A percentile compares a stretch with the other conserved stretches of the same genome.
These are phyloP conservation scores for Drosophila cognata DNA, from an alignment of 2,888 invertebrate genomes.

Conservation along the genomic window DNA sequence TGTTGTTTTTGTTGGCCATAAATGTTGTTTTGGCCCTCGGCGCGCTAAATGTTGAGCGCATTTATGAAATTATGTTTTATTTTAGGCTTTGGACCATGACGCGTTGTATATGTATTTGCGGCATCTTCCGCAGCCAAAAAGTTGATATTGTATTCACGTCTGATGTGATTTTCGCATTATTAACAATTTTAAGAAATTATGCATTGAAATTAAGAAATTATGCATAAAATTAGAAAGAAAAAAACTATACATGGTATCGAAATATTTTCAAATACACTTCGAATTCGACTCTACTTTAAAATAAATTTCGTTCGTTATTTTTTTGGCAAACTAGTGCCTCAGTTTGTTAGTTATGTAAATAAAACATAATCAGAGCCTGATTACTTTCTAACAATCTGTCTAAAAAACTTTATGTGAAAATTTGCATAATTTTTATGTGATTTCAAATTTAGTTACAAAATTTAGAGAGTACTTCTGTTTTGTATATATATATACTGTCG, in stretches of 20 bases:
- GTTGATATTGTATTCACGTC: neutral
- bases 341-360: neutral
- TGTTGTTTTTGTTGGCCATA: conserved; percentile 28
- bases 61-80: conserved; percentile 56
- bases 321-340: too few relatives aligned
- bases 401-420: neutral
- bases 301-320: neutral
- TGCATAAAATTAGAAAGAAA: neutral
- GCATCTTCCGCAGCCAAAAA: conserved; percentile 20
- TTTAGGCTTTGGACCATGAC: conserved; percentile 38
- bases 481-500: neutral
- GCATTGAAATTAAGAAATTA: neutral
- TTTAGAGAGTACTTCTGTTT: neutral
- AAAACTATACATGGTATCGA: neutral
- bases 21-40: conserved; percentile 31
- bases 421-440: neutral
- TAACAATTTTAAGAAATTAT: neutral
- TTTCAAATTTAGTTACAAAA: neutral
- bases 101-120: conserved; percentile 26
- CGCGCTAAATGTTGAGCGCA: conserved; percentile 41
- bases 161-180: neutral
- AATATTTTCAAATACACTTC: neutral
- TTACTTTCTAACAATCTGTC: neutral
- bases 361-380: neutral
- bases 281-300: too few relatives aligned